Percentiles rank a stretch among this genome's conserved stretches.
phyloP scores from a whole-genome alignment of 2,888 invertebrate genomes.

The Poecilus cupreus region DNA sequence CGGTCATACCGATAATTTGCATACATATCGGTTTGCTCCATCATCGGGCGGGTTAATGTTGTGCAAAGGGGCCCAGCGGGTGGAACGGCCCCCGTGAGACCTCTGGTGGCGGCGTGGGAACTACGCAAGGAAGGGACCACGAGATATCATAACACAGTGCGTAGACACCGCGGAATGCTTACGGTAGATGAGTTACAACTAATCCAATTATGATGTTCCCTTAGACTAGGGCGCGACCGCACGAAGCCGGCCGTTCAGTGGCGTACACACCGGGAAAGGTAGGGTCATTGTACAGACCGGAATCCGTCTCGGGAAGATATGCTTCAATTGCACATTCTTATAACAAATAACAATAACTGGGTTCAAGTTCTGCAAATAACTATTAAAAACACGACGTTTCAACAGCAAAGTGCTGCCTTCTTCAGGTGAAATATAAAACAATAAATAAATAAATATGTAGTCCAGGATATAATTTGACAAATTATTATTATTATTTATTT shows the following conservation, averaged over 20 bases:
- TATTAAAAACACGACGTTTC: too few species aligned
- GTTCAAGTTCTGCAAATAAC: too few species aligned
- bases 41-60: slow-evolving; percentile 48
- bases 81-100: slow-evolving; percentile 21
- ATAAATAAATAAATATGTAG: too few species aligned
- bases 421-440: too few species aligned
- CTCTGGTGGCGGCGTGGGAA: slow-evolving; percentile 1
- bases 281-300: too few species aligned
- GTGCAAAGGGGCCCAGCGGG: slow-evolving; percentile 12
- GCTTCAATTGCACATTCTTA: too few species aligned
- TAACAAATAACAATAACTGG: too few species aligned
- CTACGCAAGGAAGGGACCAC: not conserved
- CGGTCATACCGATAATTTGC: slow-evolving; percentile 43
- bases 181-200: slow-evolving; percentile 55
- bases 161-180: not conserved
- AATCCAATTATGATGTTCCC: slow-evolving; percentile 54
- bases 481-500: too few species aligned
- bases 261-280: not conserved
- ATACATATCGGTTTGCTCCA: slow-evolving; percentile 53
- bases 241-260: not conserved
- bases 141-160: slow-evolving; percentile 22
- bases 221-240: too few species aligned
- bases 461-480: too few species aligned
- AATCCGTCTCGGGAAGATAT: too few species aligned
- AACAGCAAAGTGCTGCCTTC: too few species aligned